Evolutionary conservation across 2,888 invertebrate genomes (phyloP), one percentile per base, ranked within the genome.

Genomic region (Andrena fulva): DNA sequence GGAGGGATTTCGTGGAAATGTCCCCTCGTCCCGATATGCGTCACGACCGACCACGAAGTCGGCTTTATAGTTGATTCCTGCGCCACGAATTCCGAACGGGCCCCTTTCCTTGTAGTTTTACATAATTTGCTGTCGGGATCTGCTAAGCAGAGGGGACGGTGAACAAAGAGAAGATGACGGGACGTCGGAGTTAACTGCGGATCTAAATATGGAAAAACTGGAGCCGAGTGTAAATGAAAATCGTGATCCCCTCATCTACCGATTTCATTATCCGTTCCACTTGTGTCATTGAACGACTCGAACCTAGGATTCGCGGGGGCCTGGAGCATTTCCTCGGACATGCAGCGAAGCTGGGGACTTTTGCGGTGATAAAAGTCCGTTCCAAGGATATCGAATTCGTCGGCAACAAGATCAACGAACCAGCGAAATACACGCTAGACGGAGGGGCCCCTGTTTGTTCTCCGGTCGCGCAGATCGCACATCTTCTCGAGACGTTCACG

Each of bases 1-100:
- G 86, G 76, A 62, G 70, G 35, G 69, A 69, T 77, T 86, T 86
- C 81, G 60, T 77, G 81, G 81, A 81, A 81, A 66, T 56, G 59
- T 72, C 68, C 60, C 33, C 33, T 20, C 8, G 35, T 42, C 62
- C 69, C 63, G 29, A 60, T 62, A 54, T 54, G 72, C 62, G 50
- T 75, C 62, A 56, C 27, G 8, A 3, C 20, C 50, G 29, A 35
- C 42, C 42, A 8, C 29, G 52, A 24, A 27, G 35, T 8, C 54
- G 31, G 54, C 54, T 31, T 35, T 62, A 33, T 33, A 20, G 68
- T 48, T 69, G 29, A 54, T 35, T 68, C 77, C 52, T 48, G 48
- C 64, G 16, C 64, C 0, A 29, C 10, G 50, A 10, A 64, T 78
- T 33, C 52, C 12, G 24, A n/a, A n/a, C 20, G 16, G 50, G 50